Evolutionary conservation across 2,888 invertebrate species (phyloP), one percentile per base, ranked within the genome.

Genomic region (Oscheius sp.): DNA sequence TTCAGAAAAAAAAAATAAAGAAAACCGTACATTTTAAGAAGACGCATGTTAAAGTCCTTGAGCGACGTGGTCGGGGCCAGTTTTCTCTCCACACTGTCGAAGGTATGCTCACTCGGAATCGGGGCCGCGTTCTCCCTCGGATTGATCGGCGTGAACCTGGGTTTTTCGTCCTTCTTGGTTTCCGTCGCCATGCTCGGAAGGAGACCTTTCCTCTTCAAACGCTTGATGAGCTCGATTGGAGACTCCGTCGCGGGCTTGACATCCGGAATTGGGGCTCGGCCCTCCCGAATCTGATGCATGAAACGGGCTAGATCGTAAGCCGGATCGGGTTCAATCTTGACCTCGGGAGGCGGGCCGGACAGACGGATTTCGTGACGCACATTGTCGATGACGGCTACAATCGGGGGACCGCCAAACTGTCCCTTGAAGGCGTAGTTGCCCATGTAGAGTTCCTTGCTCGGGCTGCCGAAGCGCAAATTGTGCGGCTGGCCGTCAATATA

Each of bases 331-430:
- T 96, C 94, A 57, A 98, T 95, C 89, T 94, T 94, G 0, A 98
- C 96, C 90, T 95, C 95, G 0, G 98, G 98, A 2, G 95, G 93
- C 0, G 95, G 95, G 0, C 96, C 96, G 85, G 94, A 94, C 9
- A 99, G 91, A 86, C 94, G 93, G 1, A 98, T 92, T 59, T 92
- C 91, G 77, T 94, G 93, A n/a, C 93, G 92, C 77, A 93, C 93
- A 1, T 93, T 94, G 75, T 94, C 93, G 51, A 97, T 92, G 58
- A 94, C 93, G 10, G 96, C 93, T 1, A 93, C 92, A 63, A 95
- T 92, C 0, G 95, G 93, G 60, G 94, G 93, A 78, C 77, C 78
- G 50, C 86, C 85, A 89, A 98, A 98, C 90, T 94, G 94, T 85
- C 95, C 94, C 89, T 96, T 96, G 89, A 93, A 96, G 92, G 94